Evolutionary conservation across 1,140 invertebrate genomes (phyloP).

Genomic region (Leucophenga varia): DNA sequence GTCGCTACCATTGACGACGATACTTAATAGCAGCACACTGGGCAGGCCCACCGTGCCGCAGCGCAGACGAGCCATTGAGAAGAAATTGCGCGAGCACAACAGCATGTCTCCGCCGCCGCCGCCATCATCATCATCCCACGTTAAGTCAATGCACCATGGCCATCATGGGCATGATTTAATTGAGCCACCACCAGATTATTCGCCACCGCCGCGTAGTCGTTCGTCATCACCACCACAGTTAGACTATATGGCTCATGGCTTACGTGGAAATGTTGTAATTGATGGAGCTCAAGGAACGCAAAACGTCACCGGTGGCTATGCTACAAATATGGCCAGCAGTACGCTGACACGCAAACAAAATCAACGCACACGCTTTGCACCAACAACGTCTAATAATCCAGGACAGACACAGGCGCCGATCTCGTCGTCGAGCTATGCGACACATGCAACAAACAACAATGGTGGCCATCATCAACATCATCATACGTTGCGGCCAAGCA

Average conservation of each 20-base stretch:
- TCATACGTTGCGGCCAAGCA: slow-evolving; percentile 19
- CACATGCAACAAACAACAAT: slow-evolving; percentile 18
- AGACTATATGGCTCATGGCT: slow-evolving; percentile 29
- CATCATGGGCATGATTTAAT: slow-evolving; percentile 4
- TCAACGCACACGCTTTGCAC: slow-evolving; percentile 68
- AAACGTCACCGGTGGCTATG: slow-evolving; percentile 11
- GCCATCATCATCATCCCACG: slow-evolving; percentile 4
- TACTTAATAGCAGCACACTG: slow-evolving; percentile 16
- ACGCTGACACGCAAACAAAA: slow-evolving; percentile 61
- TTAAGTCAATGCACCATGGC: not conserved
- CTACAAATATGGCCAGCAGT: slow-evolving; percentile 33
- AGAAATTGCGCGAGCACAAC: slow-evolving; percentile 41
- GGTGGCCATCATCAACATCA: slow-evolving; percentile 57
- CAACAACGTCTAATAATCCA: slow-evolving; percentile 61
- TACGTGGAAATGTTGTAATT: slow-evolving; percentile 1
- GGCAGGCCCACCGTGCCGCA: slow-evolving; percentile 62
- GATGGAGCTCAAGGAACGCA: slow-evolving; percentile 46
- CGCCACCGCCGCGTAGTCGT: slow-evolving; percentile 62
- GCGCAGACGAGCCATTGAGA: slow-evolving; percentile 60
- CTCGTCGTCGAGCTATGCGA: slow-evolving; percentile 47
- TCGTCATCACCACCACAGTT: slow-evolving; percentile 57
- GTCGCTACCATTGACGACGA: not conserved
- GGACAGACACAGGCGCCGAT: no score
- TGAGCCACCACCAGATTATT: slow-evolving; percentile 71
- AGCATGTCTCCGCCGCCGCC: slow-evolving; percentile 3